These are phyloP conservation scores for Habrosyne pyritoides DNA, from an alignment of 2,888 invertebrate genomes.

Conservation along the genomic window DNA sequence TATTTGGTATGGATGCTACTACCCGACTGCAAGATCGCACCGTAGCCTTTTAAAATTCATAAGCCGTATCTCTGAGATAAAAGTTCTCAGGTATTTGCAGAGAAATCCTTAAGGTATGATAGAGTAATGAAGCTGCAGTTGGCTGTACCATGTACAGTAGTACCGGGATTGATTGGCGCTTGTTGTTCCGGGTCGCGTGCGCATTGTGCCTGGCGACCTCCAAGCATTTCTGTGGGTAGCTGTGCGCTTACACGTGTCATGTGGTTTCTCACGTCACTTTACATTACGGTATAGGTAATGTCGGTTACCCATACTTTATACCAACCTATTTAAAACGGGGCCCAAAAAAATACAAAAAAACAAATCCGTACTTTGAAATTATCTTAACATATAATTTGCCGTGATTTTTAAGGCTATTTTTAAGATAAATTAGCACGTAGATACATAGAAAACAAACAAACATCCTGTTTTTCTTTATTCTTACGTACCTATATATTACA, in stretches of 20 bases:
- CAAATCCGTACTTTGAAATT: no score
- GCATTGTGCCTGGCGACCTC: slow-evolving; percentile 20
- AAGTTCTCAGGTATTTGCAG: not conserved
- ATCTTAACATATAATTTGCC: no score
- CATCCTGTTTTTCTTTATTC: no score
- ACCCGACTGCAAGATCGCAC: not conserved
- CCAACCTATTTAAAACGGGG: not conserved
- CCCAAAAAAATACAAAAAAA: no score
- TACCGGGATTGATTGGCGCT: slow-evolving; percentile 31
- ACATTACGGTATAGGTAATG: slow-evolving; percentile 7
- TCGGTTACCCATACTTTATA: not conserved
- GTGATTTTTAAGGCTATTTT: no score
- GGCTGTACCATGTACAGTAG: slow-evolving; percentile 8
- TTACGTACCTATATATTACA: no score
- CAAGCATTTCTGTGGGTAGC: slow-evolving; percentile 16
- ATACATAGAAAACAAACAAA: no score
- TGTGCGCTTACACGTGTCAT: slow-evolving; percentile 11
- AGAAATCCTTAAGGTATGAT: not conserved
- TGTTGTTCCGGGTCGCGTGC: slow-evolving; percentile 31
- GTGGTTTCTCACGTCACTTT: slow-evolving; percentile 8
- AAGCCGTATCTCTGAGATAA: not conserved
- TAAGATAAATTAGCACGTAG: no score
- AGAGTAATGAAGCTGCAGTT: not conserved
- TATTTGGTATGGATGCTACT: not conserved
- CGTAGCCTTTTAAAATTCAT: not conserved